Evolutionary conservation across 2,888 invertebrate genomes (phyloP).

Genomic region (Candidula unifasciata): DNA sequence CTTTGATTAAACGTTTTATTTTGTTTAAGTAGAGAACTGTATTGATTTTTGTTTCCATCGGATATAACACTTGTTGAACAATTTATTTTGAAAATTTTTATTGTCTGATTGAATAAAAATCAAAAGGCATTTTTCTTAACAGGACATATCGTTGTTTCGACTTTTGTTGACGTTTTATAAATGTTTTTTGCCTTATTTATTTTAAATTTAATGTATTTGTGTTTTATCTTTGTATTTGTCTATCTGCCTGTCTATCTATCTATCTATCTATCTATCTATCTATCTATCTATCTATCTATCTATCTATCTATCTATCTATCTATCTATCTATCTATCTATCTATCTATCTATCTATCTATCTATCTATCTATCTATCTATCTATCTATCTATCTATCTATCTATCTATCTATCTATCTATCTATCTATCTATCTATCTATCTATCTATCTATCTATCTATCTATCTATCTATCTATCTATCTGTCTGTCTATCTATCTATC

Average conservation of each 20-base stretch:
- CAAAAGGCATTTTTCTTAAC: not conserved
- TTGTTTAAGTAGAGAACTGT: too few species aligned
- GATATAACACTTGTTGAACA: conserved; percentile 3
- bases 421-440: not conserved
- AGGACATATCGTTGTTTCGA: too few species aligned
- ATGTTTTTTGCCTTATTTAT: too few species aligned
- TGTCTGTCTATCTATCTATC: not conserved
- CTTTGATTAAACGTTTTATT: too few species aligned
- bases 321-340: not conserved
- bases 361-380: not conserved
- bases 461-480: not conserved
- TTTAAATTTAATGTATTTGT: too few species aligned
- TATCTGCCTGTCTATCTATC: not conserved
- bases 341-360: not conserved
- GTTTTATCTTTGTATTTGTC: too few species aligned
- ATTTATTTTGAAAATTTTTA: not conserved
- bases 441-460: not conserved
- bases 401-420: not conserved
- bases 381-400: not conserved
- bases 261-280: not conserved
- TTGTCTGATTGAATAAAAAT: conserved; percentile 4
- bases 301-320: not conserved
- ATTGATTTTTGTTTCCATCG: too few species aligned
- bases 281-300: not conserved
- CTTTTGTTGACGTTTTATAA: too few species aligned